Conservation (phyloP, 2,888 invertebrate species). For the Cheiracanthium punctorium region DNA sequence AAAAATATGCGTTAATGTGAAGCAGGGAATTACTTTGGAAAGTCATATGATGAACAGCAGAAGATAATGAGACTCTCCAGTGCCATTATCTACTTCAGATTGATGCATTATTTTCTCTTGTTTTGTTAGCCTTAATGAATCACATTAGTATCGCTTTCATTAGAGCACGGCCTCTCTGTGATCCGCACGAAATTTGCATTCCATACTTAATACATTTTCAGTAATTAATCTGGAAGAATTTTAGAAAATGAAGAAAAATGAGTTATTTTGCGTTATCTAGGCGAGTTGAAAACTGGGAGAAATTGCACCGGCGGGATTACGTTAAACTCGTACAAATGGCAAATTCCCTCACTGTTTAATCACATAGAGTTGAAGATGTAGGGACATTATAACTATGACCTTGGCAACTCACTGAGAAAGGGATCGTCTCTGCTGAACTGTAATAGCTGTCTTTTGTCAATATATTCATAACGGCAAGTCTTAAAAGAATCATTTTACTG, state of each 20-base stretch:
- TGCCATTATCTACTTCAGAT: not conserved
- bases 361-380: too few species aligned
- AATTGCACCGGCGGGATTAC: too few species aligned
- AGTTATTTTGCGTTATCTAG: too few species aligned
- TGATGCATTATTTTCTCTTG: not conserved
- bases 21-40: not conserved
- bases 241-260: not conserved
- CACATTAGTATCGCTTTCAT: not conserved
- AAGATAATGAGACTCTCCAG: conserved; percentile 6
- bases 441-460: too few species aligned
- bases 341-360: too few species aligned
- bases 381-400: too few species aligned
- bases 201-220: not conserved
- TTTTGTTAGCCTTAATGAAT: not conserved
- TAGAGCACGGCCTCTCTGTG: not conserved
- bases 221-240: not conserved
- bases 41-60: conserved; percentile 6
- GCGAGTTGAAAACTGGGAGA: too few species aligned
- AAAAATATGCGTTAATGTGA: conserved; percentile 3
- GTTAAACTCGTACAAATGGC: too few species aligned
- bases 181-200: not conserved
- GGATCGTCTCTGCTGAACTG: too few species aligned
- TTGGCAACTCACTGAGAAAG: too few species aligned
- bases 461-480: too few species aligned
- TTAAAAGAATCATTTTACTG: too few species aligned